Evolutionary conservation across 2,888 invertebrate species (phyloP), one percentile per base, ranked within the genome.

Genomic region (Drosophila pseudotakahashii): DNA sequence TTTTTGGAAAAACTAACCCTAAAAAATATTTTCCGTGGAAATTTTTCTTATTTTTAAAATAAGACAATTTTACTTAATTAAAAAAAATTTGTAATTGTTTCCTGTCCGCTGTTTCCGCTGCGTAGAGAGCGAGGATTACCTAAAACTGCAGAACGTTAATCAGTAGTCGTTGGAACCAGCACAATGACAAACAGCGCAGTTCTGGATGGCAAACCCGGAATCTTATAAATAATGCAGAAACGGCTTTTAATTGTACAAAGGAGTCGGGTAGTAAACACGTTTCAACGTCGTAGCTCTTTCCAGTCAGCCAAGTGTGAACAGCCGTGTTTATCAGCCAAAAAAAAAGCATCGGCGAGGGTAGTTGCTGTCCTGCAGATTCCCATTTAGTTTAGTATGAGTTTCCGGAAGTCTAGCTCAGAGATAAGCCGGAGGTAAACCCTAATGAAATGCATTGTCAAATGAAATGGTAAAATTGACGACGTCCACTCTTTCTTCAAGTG

Each of bases 401-500:
- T 63, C 63, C 26, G 47, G 54, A 26, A 47, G 54, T 10, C 1
- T 16, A 51, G 41, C 39, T 39, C 32, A 45, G 32, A 45, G 64
- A 62, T 73, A 53, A 52, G 36, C 62, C 50, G 41, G 54, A 59
- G 61, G 60, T 57, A 42, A 79, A 54, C 76, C 75, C 73, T 88
- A 88, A 88, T 85, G 88, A 85, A 85, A 85, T 86, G 88, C 87
- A 88, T 88, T 85, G 81, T 88, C 87, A 87, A 88, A 86, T 85
- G 85, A 86, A 88, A 85, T 88, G 84, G 86, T 88, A 80, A 88
- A 85, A 85, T 85, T 88, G 88, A 86, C 88, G 86, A 85, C 84
- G 80, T 86, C 75, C 81, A 88, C 86, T 82, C 70, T 79, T 77
- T 79, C 76, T 83, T 78, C 61, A 82, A 88, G 86, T 85, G 78